phyloP scores from a whole-genome alignment of 2,888 invertebrate species.

The Leptinotarsa juncta region DNA sequence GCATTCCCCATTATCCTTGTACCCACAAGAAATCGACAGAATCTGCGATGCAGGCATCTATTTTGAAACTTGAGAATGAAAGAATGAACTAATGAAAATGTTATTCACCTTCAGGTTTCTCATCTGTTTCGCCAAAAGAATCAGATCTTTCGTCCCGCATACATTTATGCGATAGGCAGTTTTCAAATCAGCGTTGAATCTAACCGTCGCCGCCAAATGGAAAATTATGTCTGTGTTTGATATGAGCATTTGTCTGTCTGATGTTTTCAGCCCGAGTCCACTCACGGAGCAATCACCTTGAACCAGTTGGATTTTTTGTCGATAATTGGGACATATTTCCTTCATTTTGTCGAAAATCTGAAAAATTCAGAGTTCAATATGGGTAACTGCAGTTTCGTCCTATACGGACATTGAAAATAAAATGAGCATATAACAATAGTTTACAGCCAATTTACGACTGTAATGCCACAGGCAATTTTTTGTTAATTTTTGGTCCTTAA shows the following conservation, averaged over 20 bases:
- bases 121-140: conserved; percentile 75
- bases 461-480: no score
- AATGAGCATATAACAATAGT: no score
- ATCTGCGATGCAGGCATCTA: no score
- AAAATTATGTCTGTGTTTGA: conserved; percentile 74
- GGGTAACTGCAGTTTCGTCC: no score
- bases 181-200: conserved; percentile 78
- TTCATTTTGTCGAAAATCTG: conserved; percentile 69
- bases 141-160: conserved; percentile 72
- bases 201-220: conserved; percentile 81
- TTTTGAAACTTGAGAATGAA: no score
- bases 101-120: conserved; percentile 71
- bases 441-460: no score
- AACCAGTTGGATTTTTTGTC: conserved; percentile 77
- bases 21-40: no score
- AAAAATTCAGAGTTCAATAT: not conserved
- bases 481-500: no score
- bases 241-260: conserved; percentile 52
- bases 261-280: conserved; percentile 67
- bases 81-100: no score
- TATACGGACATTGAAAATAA: no score
- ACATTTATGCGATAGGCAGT: conserved; percentile 77
- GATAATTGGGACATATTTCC: conserved; percentile 68
- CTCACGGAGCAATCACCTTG: conserved; percentile 75
- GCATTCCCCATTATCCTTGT: no score